phyloP scores from a whole-genome alignment of 2,797 vertebrate species.

The Takifugu rubripes region DNA sequence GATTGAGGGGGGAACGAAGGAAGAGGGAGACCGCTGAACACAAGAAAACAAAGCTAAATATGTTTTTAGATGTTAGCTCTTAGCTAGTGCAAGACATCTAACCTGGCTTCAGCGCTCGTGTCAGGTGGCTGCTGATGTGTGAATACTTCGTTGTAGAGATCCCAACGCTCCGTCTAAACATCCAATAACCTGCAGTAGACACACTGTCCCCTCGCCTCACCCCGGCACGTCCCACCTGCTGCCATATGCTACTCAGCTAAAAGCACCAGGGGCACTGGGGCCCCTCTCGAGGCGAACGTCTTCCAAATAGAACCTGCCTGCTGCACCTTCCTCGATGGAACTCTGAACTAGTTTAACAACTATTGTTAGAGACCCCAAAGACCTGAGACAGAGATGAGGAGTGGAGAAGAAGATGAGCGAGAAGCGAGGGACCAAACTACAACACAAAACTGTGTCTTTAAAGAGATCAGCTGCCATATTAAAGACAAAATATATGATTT shows the following conservation, averaged over 20 bases:
- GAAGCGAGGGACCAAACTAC: slow-evolving; percentile 1
- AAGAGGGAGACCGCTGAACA: no score
- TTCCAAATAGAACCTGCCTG: slow-evolving; percentile 61
- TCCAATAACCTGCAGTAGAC: slow-evolving; percentile 8
- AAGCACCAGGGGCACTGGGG: slow-evolving; percentile 40
- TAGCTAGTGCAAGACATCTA: background rate
- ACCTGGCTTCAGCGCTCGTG: no score
- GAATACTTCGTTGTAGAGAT: slow-evolving; percentile 17
- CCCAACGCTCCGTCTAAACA: slow-evolving; percentile 25
- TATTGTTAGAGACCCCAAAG: slow-evolving; percentile 75
- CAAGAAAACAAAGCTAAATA: no score
- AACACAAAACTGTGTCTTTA: no score
- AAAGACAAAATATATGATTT: no score
- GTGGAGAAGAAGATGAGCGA: slow-evolving; percentile 8
- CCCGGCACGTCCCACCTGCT: slow-evolving; percentile 50
- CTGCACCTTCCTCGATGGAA: slow-evolving; percentile 58
- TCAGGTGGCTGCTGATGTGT: background rate
- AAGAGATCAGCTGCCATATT: no score
- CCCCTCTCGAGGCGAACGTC: slow-evolving; percentile 54
- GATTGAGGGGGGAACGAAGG: no score
- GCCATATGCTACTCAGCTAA: slow-evolving; percentile 48
- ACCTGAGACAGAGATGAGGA: slow-evolving; percentile 43
- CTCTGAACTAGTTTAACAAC: slow-evolving; percentile 74
- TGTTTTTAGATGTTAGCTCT: no score
- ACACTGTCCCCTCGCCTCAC: slow-evolving; percentile 26